Conservation (phyloP, 92 coral and sea anemone species). For the Epizoanthus scotinus region DNA sequence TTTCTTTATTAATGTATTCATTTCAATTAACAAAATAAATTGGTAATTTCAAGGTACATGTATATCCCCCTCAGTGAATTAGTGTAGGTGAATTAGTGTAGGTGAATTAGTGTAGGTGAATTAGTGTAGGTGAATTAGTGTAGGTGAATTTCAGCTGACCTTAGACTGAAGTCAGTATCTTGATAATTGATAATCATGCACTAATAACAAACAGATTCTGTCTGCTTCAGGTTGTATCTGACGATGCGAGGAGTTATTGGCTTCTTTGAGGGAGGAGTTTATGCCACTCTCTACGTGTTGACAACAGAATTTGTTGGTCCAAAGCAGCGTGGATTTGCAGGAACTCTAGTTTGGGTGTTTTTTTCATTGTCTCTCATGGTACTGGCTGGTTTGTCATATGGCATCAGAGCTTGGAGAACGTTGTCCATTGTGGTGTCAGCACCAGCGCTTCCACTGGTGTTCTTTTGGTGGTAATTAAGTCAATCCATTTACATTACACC, state of each 20-base stretch:
- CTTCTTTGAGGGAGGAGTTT: slow-evolving; percentile 89
- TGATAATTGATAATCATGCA: no score
- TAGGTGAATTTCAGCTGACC: no score
- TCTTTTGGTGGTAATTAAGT: slow-evolving; percentile 96
- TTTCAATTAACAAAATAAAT: no score
- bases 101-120: no score
- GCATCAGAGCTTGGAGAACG: slow-evolving; percentile 83
- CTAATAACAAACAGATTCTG: no score
- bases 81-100: no score
- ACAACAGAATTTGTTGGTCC: slow-evolving; percentile 98
- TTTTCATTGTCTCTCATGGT: slow-evolving; percentile 70
- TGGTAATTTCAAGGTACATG: no score
- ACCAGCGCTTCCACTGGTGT: slow-evolving; percentile 75
- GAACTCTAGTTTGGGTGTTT: slow-evolving; percentile 86
- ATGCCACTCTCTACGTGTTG: slow-evolving; percentile 81
- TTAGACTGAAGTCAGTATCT: no score
- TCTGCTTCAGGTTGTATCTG: slow-evolving; percentile 67
- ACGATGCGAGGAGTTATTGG: slow-evolving; percentile 80
- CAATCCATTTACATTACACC: no score
- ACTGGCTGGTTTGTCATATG: slow-evolving; percentile 88
- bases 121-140: no score
- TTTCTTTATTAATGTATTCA: no score
- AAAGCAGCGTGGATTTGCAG: slow-evolving; percentile 81
- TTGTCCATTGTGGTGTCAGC: slow-evolving; percentile 89
- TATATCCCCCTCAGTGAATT: no score